Percentiles rank a stretch among this genome's conserved stretches.
These are phyloP conservation scores for Regulus satrapa DNA, from an alignment of 2,113 vertebrate species.

Conservation along the genomic window DNA sequence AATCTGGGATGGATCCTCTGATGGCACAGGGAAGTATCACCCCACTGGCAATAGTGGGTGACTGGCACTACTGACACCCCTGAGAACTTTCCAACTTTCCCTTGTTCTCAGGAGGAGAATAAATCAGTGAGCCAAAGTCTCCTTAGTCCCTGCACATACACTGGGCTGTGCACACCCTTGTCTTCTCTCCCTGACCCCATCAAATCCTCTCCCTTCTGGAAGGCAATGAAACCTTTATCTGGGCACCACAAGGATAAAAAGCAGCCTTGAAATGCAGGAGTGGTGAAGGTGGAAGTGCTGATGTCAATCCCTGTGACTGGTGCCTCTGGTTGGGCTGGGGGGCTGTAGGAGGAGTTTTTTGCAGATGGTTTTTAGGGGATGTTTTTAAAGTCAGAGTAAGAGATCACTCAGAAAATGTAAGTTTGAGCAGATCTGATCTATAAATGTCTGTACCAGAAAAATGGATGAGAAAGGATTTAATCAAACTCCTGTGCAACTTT, in stretches of 20 bases:
- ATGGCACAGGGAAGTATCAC: accelerated
- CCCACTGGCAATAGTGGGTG: neutral
- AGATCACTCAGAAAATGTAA: neutral
- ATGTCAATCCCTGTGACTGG: no score
- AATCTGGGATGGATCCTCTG: neutral
- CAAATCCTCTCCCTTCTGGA: neutral
- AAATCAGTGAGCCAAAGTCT: neutral
- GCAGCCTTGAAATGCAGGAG: neutral
- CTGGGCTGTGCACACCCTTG: neutral
- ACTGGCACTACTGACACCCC: neutral
- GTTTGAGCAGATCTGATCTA: neutral
- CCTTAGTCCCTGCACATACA: accelerated
- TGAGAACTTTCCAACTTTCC: neutral
- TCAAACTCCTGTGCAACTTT: neutral
- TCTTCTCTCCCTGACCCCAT: accelerated
- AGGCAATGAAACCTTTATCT: neutral
- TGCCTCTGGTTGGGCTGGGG: neutral
- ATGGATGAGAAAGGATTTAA: neutral
- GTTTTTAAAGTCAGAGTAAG: neutral
- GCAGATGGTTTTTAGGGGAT: neutral
- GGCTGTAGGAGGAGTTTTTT: neutral
- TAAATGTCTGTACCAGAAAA: neutral
- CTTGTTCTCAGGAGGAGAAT: neutral
- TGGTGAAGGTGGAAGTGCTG: neutral
- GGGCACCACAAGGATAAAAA: neutral